Base-by-base conservation (phyloP, 2,797 vertebrate genomes). In the Artibeus jamaicensis region DNA sequence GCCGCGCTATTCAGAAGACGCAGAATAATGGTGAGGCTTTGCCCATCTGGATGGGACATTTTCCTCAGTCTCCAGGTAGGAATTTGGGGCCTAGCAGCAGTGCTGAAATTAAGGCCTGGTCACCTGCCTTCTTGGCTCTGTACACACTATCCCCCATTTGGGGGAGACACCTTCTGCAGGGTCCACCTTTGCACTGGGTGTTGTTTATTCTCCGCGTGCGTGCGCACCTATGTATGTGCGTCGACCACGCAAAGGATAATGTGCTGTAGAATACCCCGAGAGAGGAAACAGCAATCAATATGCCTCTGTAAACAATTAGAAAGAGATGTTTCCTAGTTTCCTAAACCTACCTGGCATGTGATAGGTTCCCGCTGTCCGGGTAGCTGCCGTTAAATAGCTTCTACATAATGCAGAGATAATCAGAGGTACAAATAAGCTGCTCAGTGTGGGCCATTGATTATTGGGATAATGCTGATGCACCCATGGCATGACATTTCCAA, bases 341-440 rank as follows among this genome's bases (percentile, higher is more conserved):
- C 94, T 96, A 93, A 97, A 96, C 97, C 97, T 98, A 91, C 92
- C 62, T 92, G 97, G 89, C 92, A 29, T 94, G 94, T 97, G 89
- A 86, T 95, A 89, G 92, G 83, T 10, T 68, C 78, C 91, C 34
- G 97, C 96, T 93, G 96, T 96, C 74, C 44, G 88, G 89, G 68
- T 68, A 94, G 89, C 96, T 97, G 96, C 93, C 89, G 90, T 97
- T 98, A 97, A 97, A 98, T 29, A 62, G 53, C 97, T 98, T 93
- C 97, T 98, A 98, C 98, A 98, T 98, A 98, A 98, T 98, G 98
- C 97, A 98, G 96, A 97, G 96, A 97, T 97, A 86, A 95, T 97
- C 93, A 82, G 93, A 95, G 86, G 90, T 53, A 96, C 96, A 96
- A 94, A 98, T 98, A 98, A 98, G 97, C 97, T 97, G 96, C 98